Evolutionary conservation across 1,140 invertebrate species (phyloP).

Genomic region (Drosophila varians): DNA sequence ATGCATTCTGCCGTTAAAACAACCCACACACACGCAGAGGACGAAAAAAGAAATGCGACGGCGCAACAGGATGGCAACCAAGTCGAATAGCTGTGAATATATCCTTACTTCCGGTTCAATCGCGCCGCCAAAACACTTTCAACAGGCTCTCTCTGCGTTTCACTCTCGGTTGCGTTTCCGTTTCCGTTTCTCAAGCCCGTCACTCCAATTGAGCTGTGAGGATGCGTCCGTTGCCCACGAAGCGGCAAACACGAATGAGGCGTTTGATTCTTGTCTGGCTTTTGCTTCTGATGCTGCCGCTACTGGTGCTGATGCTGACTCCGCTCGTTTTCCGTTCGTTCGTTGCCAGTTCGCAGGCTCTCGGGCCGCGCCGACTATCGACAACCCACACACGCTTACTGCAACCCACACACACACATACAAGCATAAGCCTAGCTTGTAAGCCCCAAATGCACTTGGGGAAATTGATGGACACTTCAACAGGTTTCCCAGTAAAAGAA

Average conservation of each 20-base stretch:
- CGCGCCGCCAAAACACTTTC: slow-evolving; percentile 42
- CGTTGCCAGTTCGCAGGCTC: slow-evolving; percentile 46
- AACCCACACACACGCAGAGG: slow-evolving; percentile 8
- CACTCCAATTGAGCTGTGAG: slow-evolving; percentile 33
- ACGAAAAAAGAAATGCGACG: slow-evolving; percentile 50
- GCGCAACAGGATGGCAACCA: slow-evolving; percentile 66
- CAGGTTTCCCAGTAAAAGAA: background rate
- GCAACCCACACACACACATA: background rate
- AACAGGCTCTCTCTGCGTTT: slow-evolving; percentile 30
- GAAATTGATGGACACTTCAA: background rate
- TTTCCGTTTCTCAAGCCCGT: slow-evolving; percentile 17
- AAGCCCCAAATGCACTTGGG: slow-evolving; percentile 6
- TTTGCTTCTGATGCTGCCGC: slow-evolving; percentile 18
- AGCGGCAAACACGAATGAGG: slow-evolving; percentile 73
- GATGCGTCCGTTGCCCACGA: slow-evolving; percentile 65
- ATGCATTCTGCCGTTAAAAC: background rate
- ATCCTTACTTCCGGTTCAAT: slow-evolving; percentile 74
- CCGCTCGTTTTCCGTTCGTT: slow-evolving; percentile 40
- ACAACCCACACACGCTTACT: slow-evolving; percentile 19
- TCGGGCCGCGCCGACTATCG: slow-evolving; percentile 35
- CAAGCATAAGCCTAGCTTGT: background rate
- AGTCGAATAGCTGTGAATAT: slow-evolving; percentile 41
- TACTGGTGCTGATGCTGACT: slow-evolving; percentile 23
- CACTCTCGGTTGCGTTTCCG: slow-evolving; percentile 27
- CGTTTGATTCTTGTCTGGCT: slow-evolving; percentile 27